Evolutionary conservation across 2,113 vertebrate species (phyloP), one percentile per base, ranked within the genome.

Genomic region (Callipepla californica): DNA sequence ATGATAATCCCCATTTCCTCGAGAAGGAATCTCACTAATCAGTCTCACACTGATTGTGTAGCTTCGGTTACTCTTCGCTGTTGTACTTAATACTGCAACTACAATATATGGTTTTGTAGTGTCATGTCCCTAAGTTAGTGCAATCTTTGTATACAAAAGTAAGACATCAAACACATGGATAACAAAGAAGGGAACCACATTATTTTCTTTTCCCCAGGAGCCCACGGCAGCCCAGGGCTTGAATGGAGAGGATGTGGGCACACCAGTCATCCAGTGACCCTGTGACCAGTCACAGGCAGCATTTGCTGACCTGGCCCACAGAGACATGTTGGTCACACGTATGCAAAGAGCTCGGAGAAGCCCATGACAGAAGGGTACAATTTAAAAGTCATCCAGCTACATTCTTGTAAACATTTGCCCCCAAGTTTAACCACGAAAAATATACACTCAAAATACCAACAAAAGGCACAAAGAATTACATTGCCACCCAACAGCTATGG

Each of bases 241-340:
- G 68, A 34, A 67, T 40, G 44, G 34, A 83, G 79, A 94, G 93
- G 94, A 94, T 93, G 95, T 96, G 95, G 91, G 84, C 58, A 77
- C 55, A 62, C 3, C 65, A 88, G 28, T 17, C 62, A 30, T 70
- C 69, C 89, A 66, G 12, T 40, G 40, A 40, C 40, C 40, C 40
- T 40, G 40, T 40, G 40, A 40, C 40, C 11, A 40, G 40, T 62
- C 84, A 76, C 48, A 92, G 36, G 55, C 76, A 89, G 50, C 74
- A 77, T 69, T 93, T 95, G 40, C 81, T 82, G 78, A 55, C 76
- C 59, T 89, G 87, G 72, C 59, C 91, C 59, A 7, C 94, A 83
- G 68, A 76, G 51, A 44, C 50, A 17, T 22, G 14, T 5, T 74
- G 91, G 72, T 82, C 84, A 89, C 59, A 66, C 0, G 0, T 19